phyloP scores from a whole-genome alignment of 1,140 invertebrate genomes.

The Agrypnia vestita region DNA sequence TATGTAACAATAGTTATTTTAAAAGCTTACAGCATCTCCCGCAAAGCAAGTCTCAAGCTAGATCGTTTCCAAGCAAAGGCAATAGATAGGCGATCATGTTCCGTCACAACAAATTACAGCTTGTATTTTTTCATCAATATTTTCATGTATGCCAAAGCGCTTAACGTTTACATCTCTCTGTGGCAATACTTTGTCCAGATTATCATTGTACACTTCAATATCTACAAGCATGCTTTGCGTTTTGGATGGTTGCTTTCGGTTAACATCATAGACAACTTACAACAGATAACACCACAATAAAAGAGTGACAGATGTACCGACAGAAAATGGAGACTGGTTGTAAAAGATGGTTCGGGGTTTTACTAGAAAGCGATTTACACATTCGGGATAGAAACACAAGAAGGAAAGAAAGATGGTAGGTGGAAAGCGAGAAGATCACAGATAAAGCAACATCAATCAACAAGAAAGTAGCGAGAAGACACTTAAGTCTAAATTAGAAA shows the following conservation, averaged over 20 bases:
- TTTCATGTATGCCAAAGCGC: conserved; percentile 33
- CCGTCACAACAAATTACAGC: conserved; percentile 28
- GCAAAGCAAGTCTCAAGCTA: conserved; percentile 37
- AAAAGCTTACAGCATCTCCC: conserved; percentile 46
- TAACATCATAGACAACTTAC: conserved; percentile 20
- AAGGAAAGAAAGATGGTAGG: conserved; percentile 9
- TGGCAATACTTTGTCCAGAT: conserved; percentile 21
- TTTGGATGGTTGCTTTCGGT: conserved; percentile 6
- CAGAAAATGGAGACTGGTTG: conserved; percentile 10
- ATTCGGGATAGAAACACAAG: neutral
- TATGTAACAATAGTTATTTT: conserved; percentile 22
- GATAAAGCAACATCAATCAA: conserved; percentile 29
- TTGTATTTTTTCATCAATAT: conserved; percentile 10
- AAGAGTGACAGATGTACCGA: conserved; percentile 8
- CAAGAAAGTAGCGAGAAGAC: neutral
- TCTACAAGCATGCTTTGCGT: conserved; percentile 53
- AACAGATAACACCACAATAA: conserved; percentile 47
- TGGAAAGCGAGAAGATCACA: conserved; percentile 35
- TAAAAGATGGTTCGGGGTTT: neutral
- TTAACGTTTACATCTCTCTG: conserved; percentile 26
- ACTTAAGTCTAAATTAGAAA: neutral
- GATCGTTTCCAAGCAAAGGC: conserved; percentile 37
- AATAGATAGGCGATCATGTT: conserved; percentile 37
- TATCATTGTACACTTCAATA: conserved; percentile 28
- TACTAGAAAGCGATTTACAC: neutral